These are phyloP conservation scores for Lottia gigantea DNA, from an alignment of 2,888 invertebrate species.

Conservation along the genomic window DNA sequence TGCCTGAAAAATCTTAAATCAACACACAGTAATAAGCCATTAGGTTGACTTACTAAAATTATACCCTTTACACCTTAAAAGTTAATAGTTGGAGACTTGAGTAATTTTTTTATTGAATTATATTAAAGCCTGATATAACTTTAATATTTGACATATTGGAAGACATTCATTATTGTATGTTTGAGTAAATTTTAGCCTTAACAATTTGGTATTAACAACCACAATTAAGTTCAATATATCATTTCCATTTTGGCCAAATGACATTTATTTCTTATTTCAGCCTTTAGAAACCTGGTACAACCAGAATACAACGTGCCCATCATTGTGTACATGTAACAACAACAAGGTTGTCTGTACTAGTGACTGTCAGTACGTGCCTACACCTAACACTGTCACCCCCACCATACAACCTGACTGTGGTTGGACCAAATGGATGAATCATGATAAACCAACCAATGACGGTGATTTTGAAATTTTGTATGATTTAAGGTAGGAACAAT, in stretches of 20 bases:
- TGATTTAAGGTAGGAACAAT: not conserved
- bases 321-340: constrained; percentile 83
- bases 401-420: constrained; percentile 49
- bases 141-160: too few species aligned
- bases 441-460: constrained; percentile 40
- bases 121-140: too few species aligned
- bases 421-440: constrained; percentile 62
- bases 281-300: constrained; percentile 76
- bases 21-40: too few species aligned
- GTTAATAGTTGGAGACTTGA: too few species aligned
- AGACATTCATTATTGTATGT: too few species aligned
- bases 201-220: too few species aligned
- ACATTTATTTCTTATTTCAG: constrained; percentile 69
- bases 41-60: too few species aligned
- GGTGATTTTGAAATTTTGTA: constrained; percentile 44
- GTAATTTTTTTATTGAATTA: not conserved
- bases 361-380: constrained; percentile 33
- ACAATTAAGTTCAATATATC: too few species aligned
- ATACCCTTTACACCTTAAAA: too few species aligned
- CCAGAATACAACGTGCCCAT: constrained; percentile 72
- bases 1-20: too few species aligned
- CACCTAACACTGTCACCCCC: constrained; percentile 23
- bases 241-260: too few species aligned
- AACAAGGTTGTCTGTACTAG: constrained; percentile 79
- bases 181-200: too few species aligned